Evolutionary conservation across 2,113 vertebrate species (phyloP), one percentile per base, ranked within the genome.

Genomic region (Hypocryptadius cinnamomeus): DNA sequence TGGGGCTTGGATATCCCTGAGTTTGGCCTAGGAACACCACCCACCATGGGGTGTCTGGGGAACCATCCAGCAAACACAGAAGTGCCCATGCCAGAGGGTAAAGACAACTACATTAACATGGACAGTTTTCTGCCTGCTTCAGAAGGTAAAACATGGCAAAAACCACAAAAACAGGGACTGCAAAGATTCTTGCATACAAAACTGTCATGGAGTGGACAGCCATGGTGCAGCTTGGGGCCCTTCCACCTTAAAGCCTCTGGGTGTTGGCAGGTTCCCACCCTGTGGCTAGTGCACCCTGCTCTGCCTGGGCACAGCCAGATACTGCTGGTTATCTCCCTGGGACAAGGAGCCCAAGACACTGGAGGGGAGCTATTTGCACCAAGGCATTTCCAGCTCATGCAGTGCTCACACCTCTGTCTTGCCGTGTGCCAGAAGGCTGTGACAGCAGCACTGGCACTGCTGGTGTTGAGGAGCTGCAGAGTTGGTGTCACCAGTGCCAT

Each of bases 1-100:
- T 0, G 1, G 15, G 53, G 40, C n/a, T 60, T 4, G 5, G 28
- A 28, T 50, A 25, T 61, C 21, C 2, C 48, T 0, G 5, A 24
- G 33, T 21, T 48, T 15, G 64, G 3, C 40, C 25, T 3, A 4
- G 79, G 63, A 72, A 7, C 71, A 23, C 31, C 60, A 13, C 37
- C 28, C 18, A 33, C 11, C 35, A 1, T 3, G 5, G 65, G 21
- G 7, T 25, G 31, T 17, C 56, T 22, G 33, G 42, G 76, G 23
- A 90, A 35, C 21, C 3, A 0, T 11, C 47, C 80, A 44, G 57
- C 0, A 3, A 10, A 39, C 1, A 0, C 69, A 33, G 8, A 27
- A 51, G 7, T 33, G 76, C 39, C 3, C 0, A 2, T 47, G 35
- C n/a, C 59, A 31, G 7, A 4, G 65, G 5, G 33, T 53, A 44